phyloP scores from a whole-genome alignment of 2,888 invertebrate genomes.

The Tetragonisca angustula region DNA sequence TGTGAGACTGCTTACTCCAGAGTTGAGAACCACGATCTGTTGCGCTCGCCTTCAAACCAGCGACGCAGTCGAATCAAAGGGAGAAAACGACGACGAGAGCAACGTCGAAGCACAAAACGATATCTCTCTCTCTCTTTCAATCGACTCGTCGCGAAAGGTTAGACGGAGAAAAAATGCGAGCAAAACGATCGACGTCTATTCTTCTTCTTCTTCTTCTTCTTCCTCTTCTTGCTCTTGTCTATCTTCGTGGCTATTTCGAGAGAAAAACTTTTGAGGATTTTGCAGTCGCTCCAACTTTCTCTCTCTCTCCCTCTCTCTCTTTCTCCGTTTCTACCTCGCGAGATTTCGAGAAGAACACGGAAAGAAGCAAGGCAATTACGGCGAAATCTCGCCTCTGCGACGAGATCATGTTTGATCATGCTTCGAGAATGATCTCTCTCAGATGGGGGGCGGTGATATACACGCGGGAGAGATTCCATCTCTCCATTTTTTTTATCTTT shows the following conservation, averaged over 20 bases:
- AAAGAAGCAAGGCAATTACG: background rate
- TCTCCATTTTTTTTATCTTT: too few relatives aligned
- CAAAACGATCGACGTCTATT: conserved; percentile 22
- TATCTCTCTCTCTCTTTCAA: conserved; percentile 17
- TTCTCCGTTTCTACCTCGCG: background rate
- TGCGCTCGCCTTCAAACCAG: conserved; percentile 42
- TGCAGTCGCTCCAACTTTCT: conserved; percentile 26
- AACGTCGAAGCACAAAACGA: conserved; percentile 42
- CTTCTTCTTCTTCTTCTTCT: too few relatives aligned
- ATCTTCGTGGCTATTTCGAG: conserved; percentile 24
- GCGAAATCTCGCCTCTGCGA: background rate
- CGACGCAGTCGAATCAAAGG: conserved; percentile 55
- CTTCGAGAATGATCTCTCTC: too few relatives aligned
- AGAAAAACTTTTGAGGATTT: conserved; percentile 48
- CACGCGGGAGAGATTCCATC: too few relatives aligned
- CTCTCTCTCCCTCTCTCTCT: background rate
- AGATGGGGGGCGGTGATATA: too few relatives aligned
- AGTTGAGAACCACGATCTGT: conserved; percentile 65
- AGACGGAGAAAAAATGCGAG: conserved; percentile 28
- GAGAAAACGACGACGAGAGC: conserved; percentile 46
- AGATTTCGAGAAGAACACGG: conserved; percentile 16
- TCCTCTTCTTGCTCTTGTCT: too few relatives aligned
- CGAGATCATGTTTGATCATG: too few relatives aligned
- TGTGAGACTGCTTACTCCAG: conserved; percentile 23
- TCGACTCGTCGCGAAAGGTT: conserved; percentile 1